Conservation (phyloP, 1,140 invertebrate species). For the Proctacanthus coquilletti region DNA sequence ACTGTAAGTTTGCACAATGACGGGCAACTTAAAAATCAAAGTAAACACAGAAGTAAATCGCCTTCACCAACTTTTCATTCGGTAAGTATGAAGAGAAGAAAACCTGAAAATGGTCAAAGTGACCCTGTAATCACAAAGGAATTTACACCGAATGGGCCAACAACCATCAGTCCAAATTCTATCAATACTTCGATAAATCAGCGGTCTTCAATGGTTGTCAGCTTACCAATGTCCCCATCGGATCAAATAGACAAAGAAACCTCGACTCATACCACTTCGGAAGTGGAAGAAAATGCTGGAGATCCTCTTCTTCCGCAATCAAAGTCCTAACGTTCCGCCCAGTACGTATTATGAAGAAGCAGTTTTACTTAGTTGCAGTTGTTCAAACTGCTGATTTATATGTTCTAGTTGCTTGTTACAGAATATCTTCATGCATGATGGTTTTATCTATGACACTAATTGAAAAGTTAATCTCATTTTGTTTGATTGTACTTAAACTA, state of each 20-base stretch:
- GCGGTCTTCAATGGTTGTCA: no score
- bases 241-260: not conserved
- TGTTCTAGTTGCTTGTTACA: no score
- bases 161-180: not conserved
- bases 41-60: slow-evolving; percentile 5
- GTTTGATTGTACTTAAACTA: no score
- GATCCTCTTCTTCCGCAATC: not conserved
- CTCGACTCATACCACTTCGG: not conserved
- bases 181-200: not conserved
- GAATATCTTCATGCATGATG: no score
- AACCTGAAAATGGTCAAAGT: not conserved
- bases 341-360: no score
- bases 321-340: not conserved
- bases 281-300: not conserved
- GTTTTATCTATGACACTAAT: no score
- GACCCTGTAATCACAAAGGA: not conserved
- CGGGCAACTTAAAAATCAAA: not conserved
- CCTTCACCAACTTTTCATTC: slow-evolving; percentile 3
- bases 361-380: no score
- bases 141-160: not conserved
- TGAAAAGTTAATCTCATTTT: no score
- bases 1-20: slow-evolving; percentile 3
- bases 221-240: not conserved
- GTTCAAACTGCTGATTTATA: no score
- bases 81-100: not conserved